Percentiles rank a stretch among this genome's conserved stretches.
Conservation (phyloP, 2,113 vertebrate genomes). For the Hylia prasina region DNA sequence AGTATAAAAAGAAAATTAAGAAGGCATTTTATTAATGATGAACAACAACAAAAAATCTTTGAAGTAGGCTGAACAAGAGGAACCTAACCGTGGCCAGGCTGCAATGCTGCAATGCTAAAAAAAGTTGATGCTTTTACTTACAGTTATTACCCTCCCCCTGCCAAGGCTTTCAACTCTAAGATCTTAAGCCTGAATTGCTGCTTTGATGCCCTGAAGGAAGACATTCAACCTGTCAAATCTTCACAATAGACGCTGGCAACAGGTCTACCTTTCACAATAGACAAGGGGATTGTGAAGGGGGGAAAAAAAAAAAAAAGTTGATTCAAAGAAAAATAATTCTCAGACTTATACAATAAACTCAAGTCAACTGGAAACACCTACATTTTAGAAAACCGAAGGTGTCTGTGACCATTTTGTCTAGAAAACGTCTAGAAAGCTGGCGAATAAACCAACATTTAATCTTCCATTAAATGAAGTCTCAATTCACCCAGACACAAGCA, state of each 20-base stretch:
- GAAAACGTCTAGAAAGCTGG: not conserved
- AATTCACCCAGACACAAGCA: not conserved
- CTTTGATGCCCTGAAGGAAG: slow-evolving; percentile 5
- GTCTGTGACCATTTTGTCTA: not conserved
- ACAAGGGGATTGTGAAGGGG: not conserved
- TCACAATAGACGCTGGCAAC: not conserved
- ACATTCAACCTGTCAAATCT: not conserved
- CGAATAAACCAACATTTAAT: not conserved
- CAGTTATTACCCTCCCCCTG: not conserved
- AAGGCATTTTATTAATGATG: not conserved
- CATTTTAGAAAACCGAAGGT: not conserved
- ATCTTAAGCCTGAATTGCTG: not conserved
- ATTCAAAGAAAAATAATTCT: not conserved
- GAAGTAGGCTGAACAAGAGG: not conserved
- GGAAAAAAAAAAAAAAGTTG: not conserved
- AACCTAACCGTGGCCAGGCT: not conserved
- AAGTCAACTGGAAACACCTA: not conserved
- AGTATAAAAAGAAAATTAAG: not conserved
- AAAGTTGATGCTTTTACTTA: not conserved
- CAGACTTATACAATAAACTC: not conserved
- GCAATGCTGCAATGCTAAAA: not conserved
- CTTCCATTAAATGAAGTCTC: not conserved
- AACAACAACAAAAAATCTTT: not conserved
- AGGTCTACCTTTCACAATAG: not conserved
- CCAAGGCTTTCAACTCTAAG: not conserved